phyloP scores from a whole-genome alignment of 2,797 vertebrate genomes.

The Pangasius sanitwongsei region DNA sequence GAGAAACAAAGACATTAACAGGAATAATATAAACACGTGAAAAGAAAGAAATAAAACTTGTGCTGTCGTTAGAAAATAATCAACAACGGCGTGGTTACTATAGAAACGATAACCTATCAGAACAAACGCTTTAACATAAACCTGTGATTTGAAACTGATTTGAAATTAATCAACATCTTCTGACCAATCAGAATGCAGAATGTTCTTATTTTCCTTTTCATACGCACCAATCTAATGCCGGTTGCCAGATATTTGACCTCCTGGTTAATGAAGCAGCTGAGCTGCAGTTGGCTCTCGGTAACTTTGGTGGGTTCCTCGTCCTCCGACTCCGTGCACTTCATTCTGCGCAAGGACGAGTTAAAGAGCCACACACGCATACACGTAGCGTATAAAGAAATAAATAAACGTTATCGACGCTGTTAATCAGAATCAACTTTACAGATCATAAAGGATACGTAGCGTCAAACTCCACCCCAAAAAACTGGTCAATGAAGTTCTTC shows the following conservation, averaged over 20 bases:
- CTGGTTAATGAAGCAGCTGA: constrained; percentile 99
- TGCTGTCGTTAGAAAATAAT: background rate
- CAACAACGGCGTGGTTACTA: background rate
- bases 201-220: too few species aligned
- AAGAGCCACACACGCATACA: constrained; percentile 60
- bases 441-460: constrained; percentile 88
- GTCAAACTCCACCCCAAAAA: constrained; percentile 96
- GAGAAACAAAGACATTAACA: background rate
- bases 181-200: background rate
- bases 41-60: background rate
- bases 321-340: constrained; percentile 98
- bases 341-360: constrained; percentile 80
- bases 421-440: background rate
- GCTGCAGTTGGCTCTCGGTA: constrained; percentile 93
- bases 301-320: constrained; percentile 94
- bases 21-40: background rate
- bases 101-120: background rate
- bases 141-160: too few species aligned
- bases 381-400: background rate
- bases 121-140: background rate
- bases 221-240: constrained; percentile 90
- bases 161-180: background rate
- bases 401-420: background rate
- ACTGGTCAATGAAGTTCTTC: constrained; percentile 98
- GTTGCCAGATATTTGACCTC: constrained; percentile 99